Percentiles rank a stretch among this genome's conserved stretches.
Evolutionary conservation across 2,888 invertebrate genomes (phyloP).

Genomic region (Trilocha varians): DNA sequence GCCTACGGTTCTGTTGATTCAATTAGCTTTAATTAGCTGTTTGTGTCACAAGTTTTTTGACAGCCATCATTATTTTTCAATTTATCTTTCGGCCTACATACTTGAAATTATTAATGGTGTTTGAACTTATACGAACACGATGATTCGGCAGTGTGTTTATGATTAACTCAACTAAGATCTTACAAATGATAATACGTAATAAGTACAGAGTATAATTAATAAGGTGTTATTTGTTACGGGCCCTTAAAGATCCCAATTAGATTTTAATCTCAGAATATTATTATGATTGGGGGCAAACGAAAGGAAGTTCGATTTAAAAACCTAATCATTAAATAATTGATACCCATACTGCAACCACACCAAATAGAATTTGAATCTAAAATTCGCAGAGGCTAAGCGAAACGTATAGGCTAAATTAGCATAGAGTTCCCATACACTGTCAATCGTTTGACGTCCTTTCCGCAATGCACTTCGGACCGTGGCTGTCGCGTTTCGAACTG

Average conservation of each 20-base stretch:
- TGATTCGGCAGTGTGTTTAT: too few relatives aligned
- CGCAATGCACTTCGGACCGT: constrained; percentile 25
- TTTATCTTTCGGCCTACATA: background rate
- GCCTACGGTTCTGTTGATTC: constrained; percentile 4
- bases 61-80: background rate
- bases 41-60: constrained; percentile 4
- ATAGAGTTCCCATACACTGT: constrained; percentile 51
- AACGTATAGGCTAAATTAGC: constrained; percentile 43
- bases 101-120: background rate
- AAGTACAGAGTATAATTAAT: too few relatives aligned
- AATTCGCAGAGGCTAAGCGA: constrained; percentile 32
- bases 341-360: background rate
- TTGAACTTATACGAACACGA: background rate
- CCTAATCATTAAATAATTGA: background rate
- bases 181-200: too few relatives aligned
- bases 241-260: too few relatives aligned
- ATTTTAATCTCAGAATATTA: too few relatives aligned
- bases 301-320: too few relatives aligned
- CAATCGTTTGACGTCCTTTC: constrained; percentile 28
- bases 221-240: too few relatives aligned
- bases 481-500: constrained; percentile 7
- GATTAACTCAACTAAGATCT: too few relatives aligned
- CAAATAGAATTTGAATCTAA: background rate
- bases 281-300: too few relatives aligned
- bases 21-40: constrained; percentile 7